These are phyloP conservation scores for Cylas formicarius DNA, from an alignment of 1,140 invertebrate species.

Conservation along the genomic window DNA sequence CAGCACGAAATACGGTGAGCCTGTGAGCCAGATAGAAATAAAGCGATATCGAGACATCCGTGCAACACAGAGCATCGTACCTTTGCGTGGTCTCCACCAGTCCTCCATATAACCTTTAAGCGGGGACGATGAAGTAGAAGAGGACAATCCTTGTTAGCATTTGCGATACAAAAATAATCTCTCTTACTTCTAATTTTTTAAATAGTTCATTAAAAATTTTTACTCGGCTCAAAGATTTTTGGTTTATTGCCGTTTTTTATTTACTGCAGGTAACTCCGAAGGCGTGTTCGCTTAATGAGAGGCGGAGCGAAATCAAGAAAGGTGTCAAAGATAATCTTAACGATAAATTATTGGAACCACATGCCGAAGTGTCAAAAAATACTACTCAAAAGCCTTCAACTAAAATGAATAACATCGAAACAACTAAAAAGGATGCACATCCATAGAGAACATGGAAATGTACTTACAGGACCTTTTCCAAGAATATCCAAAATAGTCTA, in stretches of 20 bases:
- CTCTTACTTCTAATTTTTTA: slow-evolving; percentile 29
- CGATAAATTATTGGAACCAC: too few species aligned
- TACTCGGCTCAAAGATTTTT: too few species aligned
- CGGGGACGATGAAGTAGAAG: slow-evolving; percentile 80
- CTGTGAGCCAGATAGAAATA: too few species aligned
- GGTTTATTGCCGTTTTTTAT: too few species aligned
- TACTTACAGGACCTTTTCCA: slow-evolving; percentile 37
- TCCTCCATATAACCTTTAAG: slow-evolving; percentile 95
- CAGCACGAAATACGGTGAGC: too few species aligned
- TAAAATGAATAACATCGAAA: slow-evolving; percentile 7
- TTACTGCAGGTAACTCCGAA: too few species aligned
- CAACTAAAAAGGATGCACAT: slow-evolving; percentile 3
- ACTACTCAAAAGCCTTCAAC: slow-evolving; percentile 1
- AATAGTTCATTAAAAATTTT: too few species aligned
- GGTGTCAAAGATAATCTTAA: too few species aligned
- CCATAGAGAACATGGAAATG: background rate
- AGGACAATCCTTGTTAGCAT: slow-evolving; percentile 69
- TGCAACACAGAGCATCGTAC: slow-evolving; percentile 46
- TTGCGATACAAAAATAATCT: slow-evolving; percentile 36
- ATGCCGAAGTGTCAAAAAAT: background rate
- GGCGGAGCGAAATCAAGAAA: too few species aligned
- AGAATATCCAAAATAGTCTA: slow-evolving; percentile 33
- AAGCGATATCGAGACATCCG: too few species aligned
- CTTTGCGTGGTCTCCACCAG: slow-evolving; percentile 92
- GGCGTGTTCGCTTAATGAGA: too few species aligned